Conservation (phyloP, 2,113 vertebrate species). For the Gymnarchus niloticus region DNA sequence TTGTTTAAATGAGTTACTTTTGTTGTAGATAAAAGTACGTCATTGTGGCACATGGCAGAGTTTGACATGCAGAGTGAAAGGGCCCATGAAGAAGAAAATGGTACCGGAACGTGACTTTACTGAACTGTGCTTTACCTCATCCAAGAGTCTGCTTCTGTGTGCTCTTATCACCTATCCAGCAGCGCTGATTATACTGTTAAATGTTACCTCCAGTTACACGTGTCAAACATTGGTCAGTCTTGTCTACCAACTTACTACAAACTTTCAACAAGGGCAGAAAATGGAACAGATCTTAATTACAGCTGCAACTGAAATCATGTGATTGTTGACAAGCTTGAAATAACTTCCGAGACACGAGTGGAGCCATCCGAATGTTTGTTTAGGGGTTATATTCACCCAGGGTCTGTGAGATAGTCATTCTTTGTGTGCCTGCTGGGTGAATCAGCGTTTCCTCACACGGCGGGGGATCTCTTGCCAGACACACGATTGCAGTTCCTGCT, state of each 20-base stretch:
- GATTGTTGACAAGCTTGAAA: slow-evolving; percentile 10
- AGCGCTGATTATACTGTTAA: neutral
- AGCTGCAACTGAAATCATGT: neutral
- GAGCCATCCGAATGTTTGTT: neutral
- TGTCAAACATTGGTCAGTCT: neutral
- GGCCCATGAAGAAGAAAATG: too few relatives aligned
- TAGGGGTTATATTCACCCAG: neutral
- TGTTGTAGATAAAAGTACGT: neutral
- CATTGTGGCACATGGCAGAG: neutral
- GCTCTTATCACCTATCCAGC: too few relatives aligned
- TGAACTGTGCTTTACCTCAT: neutral
- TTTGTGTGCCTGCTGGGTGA: neutral
- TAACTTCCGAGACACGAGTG: neutral
- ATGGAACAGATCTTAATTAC: neutral
- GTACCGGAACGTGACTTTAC: neutral
- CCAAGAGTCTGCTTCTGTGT: neutral
- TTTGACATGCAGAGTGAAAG: neutral
- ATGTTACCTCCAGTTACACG: neutral
- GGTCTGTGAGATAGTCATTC: neutral
- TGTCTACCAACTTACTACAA: neutral
- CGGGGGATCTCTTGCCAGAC: neutral
- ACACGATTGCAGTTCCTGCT: neutral
- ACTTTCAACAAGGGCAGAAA: neutral
- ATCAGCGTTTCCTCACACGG: neutral
- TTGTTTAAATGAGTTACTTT: neutral